Evolutionary conservation across 2,113 vertebrate species (phyloP).

Genomic region (Paralichthys olivaceus): DNA sequence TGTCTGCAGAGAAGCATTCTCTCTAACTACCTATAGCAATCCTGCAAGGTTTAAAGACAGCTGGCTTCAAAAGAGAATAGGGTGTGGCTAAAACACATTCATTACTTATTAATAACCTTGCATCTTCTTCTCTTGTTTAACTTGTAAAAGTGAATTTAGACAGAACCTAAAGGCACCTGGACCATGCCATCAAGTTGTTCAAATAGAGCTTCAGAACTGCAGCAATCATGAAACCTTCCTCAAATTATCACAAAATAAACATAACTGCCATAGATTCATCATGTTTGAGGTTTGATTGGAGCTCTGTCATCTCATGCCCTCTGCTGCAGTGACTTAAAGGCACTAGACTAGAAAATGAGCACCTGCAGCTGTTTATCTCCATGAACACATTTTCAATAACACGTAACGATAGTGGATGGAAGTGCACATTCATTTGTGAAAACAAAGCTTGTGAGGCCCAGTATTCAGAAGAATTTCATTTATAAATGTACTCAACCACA

Average conservation of each 20-base stretch:
- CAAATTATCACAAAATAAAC: neutral
- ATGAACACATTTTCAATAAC: neutral
- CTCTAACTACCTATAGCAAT: neutral
- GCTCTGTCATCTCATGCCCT: neutral
- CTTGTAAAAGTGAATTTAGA: neutral
- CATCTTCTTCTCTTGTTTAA: too few relatives aligned
- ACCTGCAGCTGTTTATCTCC: slow-evolving; percentile 3
- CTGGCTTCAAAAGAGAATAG: neutral
- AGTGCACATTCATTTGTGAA: neutral
- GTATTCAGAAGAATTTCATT: neutral
- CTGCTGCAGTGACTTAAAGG: neutral
- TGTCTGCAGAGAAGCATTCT: too few relatives aligned
- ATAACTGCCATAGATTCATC: neutral
- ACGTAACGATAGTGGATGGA: neutral
- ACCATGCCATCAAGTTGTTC: neutral
- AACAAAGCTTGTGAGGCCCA: neutral
- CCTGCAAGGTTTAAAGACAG: neutral
- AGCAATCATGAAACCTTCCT: neutral
- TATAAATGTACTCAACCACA: neutral
- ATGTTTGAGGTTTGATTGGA: neutral
- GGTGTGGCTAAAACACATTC: neutral
- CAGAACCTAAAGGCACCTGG: neutral
- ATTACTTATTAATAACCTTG: neutral
- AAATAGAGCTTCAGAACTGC: neutral
- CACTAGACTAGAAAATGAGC: neutral